A percentile compares a stretch with the other conserved stretches of the same genome.
These are phyloP conservation scores for Anastrepha ludens DNA, from an alignment of 1,140 invertebrate genomes.

Conservation along the genomic window DNA sequence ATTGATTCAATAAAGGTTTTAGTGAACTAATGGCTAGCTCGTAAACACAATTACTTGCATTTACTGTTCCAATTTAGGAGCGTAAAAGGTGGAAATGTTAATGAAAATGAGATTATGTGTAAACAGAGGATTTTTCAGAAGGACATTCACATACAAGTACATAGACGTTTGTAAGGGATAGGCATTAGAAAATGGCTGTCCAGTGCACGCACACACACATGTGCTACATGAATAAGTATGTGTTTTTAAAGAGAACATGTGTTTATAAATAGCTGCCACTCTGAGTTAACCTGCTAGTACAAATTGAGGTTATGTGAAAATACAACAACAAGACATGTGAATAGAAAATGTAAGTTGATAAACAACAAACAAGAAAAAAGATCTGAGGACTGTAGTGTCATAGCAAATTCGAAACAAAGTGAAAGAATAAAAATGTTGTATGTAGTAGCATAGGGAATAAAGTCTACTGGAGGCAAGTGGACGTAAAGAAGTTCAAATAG, in stretches of 20 bases:
- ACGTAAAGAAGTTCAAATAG: constrained; percentile 20
- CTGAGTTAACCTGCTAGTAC: constrained; percentile 5
- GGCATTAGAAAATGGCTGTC: too few species aligned
- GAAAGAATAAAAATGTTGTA: not conserved
- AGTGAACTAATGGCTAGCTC: not conserved
- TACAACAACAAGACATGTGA: not conserved
- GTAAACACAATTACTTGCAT: not conserved
- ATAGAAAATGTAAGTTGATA: not conserved
- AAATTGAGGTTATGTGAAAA: constrained; percentile 6
- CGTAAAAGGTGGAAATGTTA: not conserved
- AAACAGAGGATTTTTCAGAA: not conserved
- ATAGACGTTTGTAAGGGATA: not conserved
- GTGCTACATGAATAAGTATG: not conserved
- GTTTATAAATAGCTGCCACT: constrained; percentile 8
- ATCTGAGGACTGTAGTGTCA: not conserved
- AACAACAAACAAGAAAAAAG: not conserved
- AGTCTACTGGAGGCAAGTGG: not conserved
- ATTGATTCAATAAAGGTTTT: not conserved
- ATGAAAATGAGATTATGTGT: not conserved
- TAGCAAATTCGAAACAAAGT: not conserved
- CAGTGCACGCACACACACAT: not conserved
- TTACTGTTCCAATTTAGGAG: constrained; percentile 22
- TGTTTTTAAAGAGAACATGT: not conserved
- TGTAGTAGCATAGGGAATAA: not conserved
- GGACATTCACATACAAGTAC: not conserved